Base-by-base conservation (phyloP, 2,797 vertebrate genomes). In the Propithecus perrieri region DNA sequence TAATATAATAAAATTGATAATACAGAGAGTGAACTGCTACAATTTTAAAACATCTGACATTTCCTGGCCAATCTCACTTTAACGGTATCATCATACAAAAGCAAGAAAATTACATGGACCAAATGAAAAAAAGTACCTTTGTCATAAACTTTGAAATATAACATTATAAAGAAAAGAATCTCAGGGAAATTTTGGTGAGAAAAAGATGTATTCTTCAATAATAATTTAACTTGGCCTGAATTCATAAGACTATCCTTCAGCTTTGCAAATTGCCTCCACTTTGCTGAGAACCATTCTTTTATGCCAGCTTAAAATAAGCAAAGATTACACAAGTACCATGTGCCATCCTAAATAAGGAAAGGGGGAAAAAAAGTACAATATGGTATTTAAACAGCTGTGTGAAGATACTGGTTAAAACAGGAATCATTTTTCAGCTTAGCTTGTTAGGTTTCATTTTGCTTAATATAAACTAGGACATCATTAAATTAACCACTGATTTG, bases 401-500 rank as follows among this genome's bases (percentile, higher is more conserved):
- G 89, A 94, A 96, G 95, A 96, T 91, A 89, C 95, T 94, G 89
- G 97, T 98, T 97, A 95, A 96, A 88, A 96, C 94, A 97, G 89
- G 93, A 92, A 96, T 96, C 96, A 94, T 97, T 95, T 98, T 97
- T 97, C 97, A 98, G 97, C 89, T 88, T 97, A 92, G 97, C 97
- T 97, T 92, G 96, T 98, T 98, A 98, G 97, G 96, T 96, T 98
- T 98, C 94, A 98, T 98, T 98, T 98, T 98, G 98, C 69, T 96
- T 96, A 99, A 97, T 95, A 97, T 71, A 98, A 98, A 97, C 97
- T 96, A 97, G 91, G 94, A 76, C 76, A 96, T 98, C 98, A 98
- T 98, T 99, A 99, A 99, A 98, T 97, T 98, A 97, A 98, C 87
- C 98, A 97, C 94, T 98, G 98, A 99, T 99, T 99, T 99, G 98